Conservation (phyloP, 2,888 invertebrate species). For the Ecdyonurus torrentis region DNA sequence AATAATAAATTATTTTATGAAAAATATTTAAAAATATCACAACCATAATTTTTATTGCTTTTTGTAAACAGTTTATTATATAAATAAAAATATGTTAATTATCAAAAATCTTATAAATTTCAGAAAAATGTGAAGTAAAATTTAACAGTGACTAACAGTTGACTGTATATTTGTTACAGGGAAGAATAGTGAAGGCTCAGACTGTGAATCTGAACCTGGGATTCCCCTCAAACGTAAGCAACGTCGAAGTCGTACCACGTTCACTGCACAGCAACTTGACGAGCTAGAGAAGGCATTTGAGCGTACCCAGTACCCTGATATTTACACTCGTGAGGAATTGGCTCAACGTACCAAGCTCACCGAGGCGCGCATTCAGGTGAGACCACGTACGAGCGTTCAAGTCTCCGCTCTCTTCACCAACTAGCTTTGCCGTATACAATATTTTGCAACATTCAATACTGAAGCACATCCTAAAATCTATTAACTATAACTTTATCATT, state of each 20-base stretch:
- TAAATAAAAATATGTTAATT: neutral
- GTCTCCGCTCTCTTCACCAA: too few relatives aligned
- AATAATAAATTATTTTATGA: too few relatives aligned
- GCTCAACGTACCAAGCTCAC: slow-evolving; percentile 81
- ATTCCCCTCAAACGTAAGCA: slow-evolving; percentile 80
- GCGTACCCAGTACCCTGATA: slow-evolving; percentile 88
- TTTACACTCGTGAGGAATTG: slow-evolving; percentile 82
- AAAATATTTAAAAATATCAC: too few relatives aligned
- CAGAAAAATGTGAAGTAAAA: neutral
- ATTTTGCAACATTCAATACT: too few relatives aligned
- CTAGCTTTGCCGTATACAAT: too few relatives aligned
- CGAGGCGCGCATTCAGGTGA: slow-evolving; percentile 83
- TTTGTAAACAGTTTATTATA: too few relatives aligned
- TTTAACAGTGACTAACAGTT: too few relatives aligned
- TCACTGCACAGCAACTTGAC: slow-evolving; percentile 83
- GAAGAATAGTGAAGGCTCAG: slow-evolving; percentile 39
- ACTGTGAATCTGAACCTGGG: slow-evolving; percentile 83
- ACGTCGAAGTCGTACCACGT: slow-evolving; percentile 81
- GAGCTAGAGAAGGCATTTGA: slow-evolving; percentile 84
- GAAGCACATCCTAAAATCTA: too few relatives aligned
- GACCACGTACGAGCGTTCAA: too few relatives aligned
- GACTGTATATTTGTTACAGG: slow-evolving; percentile 22
- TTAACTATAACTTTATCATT: too few relatives aligned
- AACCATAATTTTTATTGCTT: too few relatives aligned
- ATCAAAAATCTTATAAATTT: neutral